Conservation (phyloP, 2,797 vertebrate species). For the Pygocentrus nattereri region DNA sequence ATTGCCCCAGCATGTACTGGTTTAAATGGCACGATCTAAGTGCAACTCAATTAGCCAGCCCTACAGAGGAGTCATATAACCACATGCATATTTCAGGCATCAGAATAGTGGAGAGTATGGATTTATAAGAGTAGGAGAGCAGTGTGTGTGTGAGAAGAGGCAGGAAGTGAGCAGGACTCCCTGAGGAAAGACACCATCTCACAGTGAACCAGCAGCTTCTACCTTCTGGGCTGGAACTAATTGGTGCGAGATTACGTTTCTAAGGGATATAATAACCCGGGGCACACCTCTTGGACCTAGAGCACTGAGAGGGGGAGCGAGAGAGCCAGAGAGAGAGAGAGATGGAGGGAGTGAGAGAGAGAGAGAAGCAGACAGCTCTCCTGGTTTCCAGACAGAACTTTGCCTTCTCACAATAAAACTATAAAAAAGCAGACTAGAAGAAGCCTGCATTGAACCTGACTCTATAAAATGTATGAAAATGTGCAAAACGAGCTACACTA, state of each 20-base stretch:
- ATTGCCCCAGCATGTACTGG: neutral
- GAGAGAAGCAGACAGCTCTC: neutral
- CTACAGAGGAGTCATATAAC: conserved; percentile 25
- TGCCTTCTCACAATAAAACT: neutral
- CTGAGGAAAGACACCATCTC: conserved; percentile 30
- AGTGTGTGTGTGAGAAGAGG: conserved; percentile 8
- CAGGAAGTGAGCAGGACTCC: conserved; percentile 32
- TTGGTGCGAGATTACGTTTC: conserved; percentile 84
- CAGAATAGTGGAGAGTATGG: conserved; percentile 21
- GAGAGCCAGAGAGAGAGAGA: neutral
- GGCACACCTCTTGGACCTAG: conserved; percentile 72
- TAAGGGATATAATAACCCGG: conserved; percentile 78
- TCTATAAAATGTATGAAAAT: neutral
- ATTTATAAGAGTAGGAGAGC: conserved; percentile 6
- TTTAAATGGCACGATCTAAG: conserved; percentile 35
- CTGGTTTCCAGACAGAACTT: neutral
- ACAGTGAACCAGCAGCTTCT: conserved; percentile 49
- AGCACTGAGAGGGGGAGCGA: conserved; percentile 23
- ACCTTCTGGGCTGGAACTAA: conserved; percentile 83
- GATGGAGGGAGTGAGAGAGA: neutral
- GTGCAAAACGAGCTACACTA: neutral
- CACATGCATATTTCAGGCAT: conserved; percentile 40
- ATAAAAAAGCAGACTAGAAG: conserved; percentile 14
- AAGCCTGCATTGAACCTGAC: neutral
- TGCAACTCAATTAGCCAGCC: conserved; percentile 43